phyloP scores from a whole-genome alignment of 1,140 invertebrate species.

The Bacillus rossius region DNA sequence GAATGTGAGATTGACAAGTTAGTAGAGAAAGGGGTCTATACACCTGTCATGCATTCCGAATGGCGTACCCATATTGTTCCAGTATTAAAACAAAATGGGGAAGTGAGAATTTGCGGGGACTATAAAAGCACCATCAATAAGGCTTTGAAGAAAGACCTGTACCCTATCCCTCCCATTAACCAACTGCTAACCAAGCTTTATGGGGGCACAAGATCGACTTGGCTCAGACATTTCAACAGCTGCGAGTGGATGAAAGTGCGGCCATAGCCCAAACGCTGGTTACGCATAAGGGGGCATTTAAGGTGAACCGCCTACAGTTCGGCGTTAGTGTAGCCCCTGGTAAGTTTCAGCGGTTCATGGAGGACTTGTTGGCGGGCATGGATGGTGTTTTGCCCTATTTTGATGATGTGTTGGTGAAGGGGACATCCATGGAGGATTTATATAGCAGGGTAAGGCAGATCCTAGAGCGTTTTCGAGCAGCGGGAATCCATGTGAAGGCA shows the following conservation, averaged over 20 bases:
- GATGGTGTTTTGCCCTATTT: neutral
- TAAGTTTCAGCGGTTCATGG: conserved; percentile 33
- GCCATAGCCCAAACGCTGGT: conserved; percentile 21
- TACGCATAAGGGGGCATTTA: conserved; percentile 43
- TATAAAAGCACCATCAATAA: conserved; percentile 37
- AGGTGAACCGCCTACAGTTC: conserved; percentile 43
- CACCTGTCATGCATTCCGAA: conserved; percentile 7
- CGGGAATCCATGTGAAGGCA: conserved; percentile 28
- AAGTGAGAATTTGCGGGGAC: conserved; percentile 36
- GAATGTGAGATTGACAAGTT: neutral
- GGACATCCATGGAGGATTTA: neutral
- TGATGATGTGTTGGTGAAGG: neutral
- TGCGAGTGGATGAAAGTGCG: conserved; percentile 27
- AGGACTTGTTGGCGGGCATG: neutral
- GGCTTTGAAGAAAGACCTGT: conserved; percentile 21
- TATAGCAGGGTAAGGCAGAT: conserved; percentile 16
- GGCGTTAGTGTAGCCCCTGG: conserved; percentile 41
- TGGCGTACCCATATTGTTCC: conserved; percentile 40
- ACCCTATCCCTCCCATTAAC: conserved; percentile 23
- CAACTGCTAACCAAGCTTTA: neutral
- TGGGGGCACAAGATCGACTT: conserved; percentile 26
- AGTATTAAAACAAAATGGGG: conserved; percentile 35
- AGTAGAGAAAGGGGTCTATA: neutral
- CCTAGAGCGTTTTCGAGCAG: conserved; percentile 6
- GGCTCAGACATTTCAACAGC: conserved; percentile 33